phyloP scores from a whole-genome alignment of 2,113 vertebrate species.

The Lepus timidus region DNA sequence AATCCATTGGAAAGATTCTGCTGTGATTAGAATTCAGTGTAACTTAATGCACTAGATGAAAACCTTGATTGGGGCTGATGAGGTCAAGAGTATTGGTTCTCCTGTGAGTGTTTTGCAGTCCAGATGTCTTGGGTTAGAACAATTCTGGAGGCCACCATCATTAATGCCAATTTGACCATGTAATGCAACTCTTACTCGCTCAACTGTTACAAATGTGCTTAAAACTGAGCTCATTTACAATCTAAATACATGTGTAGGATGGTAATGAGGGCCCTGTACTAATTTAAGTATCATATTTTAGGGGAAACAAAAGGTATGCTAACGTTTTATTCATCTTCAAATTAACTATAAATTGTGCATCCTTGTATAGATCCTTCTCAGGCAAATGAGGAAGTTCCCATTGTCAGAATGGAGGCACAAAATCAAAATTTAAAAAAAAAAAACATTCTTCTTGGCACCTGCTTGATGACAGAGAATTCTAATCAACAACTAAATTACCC shows the following conservation, averaged over 20 bases:
- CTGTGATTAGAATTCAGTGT: background rate
- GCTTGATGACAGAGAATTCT: conserved; percentile 14
- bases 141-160: background rate
- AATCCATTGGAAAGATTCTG: conserved; percentile 50
- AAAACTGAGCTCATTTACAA: background rate
- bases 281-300: background rate
- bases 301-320: conserved; percentile 1
- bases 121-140: background rate
- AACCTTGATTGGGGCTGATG: background rate
- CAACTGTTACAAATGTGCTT: background rate
- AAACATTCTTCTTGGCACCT: conserved; percentile 13
- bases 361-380: conserved; percentile 30
- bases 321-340: conserved; percentile 45
- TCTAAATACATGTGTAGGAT: background rate
- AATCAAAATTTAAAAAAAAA: conserved; percentile 7
- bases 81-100: background rate
- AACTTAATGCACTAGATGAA: background rate
- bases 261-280: background rate
- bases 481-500: background rate
- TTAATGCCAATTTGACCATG: background rate
- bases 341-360: conserved; percentile 40
- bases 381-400: conserved; percentile 54
- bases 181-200: background rate
- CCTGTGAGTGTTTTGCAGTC: background rate
- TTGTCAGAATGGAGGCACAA: conserved; percentile 55